phyloP scores from a whole-genome alignment of 2,113 vertebrate species.

The Bucco capensis region DNA sequence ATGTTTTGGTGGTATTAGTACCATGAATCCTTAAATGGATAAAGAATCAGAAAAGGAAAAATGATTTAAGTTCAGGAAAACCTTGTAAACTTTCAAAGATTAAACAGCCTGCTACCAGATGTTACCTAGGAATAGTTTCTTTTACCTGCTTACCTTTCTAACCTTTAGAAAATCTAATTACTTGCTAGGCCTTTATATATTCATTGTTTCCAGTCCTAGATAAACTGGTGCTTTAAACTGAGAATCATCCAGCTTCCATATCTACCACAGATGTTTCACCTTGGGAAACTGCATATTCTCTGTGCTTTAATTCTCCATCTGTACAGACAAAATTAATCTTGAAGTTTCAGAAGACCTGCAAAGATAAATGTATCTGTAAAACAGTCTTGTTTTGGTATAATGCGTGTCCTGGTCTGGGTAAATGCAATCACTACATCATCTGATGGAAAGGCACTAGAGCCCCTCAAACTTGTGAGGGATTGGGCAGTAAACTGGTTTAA shows the following conservation, averaged over 20 bases:
- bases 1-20: background rate
- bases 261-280: background rate
- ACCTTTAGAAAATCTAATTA: conserved; percentile 28
- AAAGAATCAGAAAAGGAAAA: background rate
- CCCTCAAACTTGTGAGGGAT: background rate
- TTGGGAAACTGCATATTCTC: background rate
- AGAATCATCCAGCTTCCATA: background rate
- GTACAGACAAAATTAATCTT: background rate
- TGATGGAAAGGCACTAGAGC: background rate
- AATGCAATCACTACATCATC: background rate
- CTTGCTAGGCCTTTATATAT: background rate
- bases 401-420: background rate
- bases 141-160: conserved; percentile 35
- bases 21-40: background rate
- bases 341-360: background rate
- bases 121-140: conserved; percentile 52
- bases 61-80: background rate
- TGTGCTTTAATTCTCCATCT: background rate
- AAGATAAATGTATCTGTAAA: background rate
- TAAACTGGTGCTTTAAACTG: background rate
- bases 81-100: conserved; percentile 23
- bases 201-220: background rate
- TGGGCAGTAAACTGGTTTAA: background rate
- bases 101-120: conserved; percentile 39
- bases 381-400: background rate